A percentile compares a stretch with the other conserved stretches of the same genome.
phyloP scores from a whole-genome alignment of 2,797 vertebrate species.

The Acomys russatus region DNA sequence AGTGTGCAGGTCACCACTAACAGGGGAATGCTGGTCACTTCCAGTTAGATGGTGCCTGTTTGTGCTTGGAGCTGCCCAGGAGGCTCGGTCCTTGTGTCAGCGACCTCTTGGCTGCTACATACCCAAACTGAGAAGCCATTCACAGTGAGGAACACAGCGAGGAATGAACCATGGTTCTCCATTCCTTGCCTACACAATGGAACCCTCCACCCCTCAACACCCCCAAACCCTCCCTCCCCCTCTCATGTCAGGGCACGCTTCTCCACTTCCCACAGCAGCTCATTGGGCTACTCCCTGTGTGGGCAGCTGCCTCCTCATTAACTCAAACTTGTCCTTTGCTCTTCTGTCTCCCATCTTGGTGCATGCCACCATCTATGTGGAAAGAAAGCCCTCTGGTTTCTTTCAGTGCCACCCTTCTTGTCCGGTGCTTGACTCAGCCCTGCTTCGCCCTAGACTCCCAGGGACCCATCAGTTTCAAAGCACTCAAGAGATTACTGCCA shows the following conservation, averaged over 20 bases:
- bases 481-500: background rate
- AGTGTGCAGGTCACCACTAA: background rate
- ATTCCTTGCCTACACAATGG: background rate
- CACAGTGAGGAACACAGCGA: background rate
- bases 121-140: background rate
- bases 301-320: background rate
- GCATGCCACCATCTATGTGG: background rate
- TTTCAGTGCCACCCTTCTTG: conserved; percentile 14
- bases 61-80: background rate
- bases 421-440: background rate
- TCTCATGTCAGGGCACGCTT: background rate
- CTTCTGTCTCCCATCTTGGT: background rate
- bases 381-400: background rate
- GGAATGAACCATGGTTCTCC: background rate
- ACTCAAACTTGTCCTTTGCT: background rate
- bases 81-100: background rate
- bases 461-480: conserved; percentile 45
- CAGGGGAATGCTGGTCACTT: background rate
- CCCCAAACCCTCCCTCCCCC: background rate
- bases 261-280: background rate
- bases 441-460: background rate
- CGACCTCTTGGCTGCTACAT: background rate
- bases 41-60: background rate
- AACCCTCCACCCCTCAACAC: too few species aligned
- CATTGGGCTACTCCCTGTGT: background rate